Conservation (phyloP, 1,140 invertebrate species). For the Nasonia longicornis region DNA sequence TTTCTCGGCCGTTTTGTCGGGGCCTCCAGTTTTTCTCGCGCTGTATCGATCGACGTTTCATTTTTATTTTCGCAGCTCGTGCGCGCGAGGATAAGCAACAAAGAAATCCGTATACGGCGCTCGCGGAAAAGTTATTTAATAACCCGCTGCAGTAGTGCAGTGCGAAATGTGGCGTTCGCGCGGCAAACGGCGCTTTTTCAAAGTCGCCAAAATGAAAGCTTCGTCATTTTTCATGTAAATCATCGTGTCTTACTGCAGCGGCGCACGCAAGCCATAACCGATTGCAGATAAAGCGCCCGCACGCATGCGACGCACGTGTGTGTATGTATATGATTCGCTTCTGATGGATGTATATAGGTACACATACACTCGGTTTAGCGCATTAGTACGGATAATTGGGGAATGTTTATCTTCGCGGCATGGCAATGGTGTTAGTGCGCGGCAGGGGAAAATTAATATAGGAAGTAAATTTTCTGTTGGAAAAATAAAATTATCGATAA, state of each 20-base stretch:
- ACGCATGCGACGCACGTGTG: neutral
- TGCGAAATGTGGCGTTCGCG: neutral
- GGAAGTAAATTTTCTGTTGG: neutral
- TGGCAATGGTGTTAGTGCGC: no score
- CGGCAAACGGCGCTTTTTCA: neutral
- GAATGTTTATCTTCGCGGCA: neutral
- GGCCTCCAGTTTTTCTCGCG: no score
- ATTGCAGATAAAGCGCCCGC: neutral
- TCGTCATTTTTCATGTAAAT: conserved; percentile 11
- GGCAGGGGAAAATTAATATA: no score
- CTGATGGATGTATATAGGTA: no score
- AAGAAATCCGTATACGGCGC: neutral
- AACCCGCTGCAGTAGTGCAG: neutral
- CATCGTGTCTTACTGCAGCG: neutral
- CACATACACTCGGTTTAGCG: neutral
- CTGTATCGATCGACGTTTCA: no score
- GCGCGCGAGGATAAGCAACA: no score
- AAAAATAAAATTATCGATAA: no score
- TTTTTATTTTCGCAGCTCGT: no score
- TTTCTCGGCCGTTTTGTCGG: no score
- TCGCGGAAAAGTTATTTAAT: neutral
- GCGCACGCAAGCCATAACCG: neutral
- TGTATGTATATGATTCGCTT: neutral
- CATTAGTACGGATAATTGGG: neutral
- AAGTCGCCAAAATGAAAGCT: conserved; percentile 5